Evolutionary conservation across 2,113 vertebrate genomes (phyloP), one percentile per base, ranked within the genome.

Genomic region (Tachuris rubrigastra): DNA sequence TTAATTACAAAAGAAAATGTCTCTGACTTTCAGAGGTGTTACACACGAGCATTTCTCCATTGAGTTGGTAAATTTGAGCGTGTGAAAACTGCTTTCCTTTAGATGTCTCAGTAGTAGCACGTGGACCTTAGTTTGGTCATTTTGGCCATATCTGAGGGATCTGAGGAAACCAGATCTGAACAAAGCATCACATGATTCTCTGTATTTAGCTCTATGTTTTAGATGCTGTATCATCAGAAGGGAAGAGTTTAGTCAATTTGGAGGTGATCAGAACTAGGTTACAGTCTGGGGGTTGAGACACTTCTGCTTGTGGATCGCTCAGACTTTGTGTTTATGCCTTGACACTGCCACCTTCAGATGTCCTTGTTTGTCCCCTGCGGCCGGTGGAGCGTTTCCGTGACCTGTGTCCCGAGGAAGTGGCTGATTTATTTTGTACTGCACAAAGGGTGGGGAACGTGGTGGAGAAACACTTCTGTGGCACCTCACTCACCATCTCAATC

Each of bases 321-420:
- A 52, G n/a, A 23, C 25, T 44, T 18, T 79, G 63, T 3, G 2
- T 83, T 89, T 95, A 66, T 95, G 60, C 98, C 98, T 99, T 98
- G 98, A 98, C 95, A 39, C 69, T 47, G 24, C 10, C 69, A 55
- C 47, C 87, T 67, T 46, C 97, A 99, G 98, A 99, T 97, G 98
- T 99, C 44, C 97, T 99, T 2, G 98, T 99, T 15, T 99, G 99
- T 90, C 99, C 99, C 0, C 88, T 99, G 50, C 97, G 99, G 74
- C 97, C 97, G 0, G 98, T 98, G 92, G 98, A 99, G 74, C 98
- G 99, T 22, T 99, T 99, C 85, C 93, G 97, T 18, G 99, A 99
- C 83, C 98, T 99, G 50, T 28, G 9, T 60, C 98, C 98, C 0
- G 98, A 99, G 12, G 99, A 99, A 95, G 97, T 99, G 77, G 95